Evolutionary conservation across 2,888 invertebrate genomes (phyloP).

Genomic region (Tetheella fluctuosa): DNA sequence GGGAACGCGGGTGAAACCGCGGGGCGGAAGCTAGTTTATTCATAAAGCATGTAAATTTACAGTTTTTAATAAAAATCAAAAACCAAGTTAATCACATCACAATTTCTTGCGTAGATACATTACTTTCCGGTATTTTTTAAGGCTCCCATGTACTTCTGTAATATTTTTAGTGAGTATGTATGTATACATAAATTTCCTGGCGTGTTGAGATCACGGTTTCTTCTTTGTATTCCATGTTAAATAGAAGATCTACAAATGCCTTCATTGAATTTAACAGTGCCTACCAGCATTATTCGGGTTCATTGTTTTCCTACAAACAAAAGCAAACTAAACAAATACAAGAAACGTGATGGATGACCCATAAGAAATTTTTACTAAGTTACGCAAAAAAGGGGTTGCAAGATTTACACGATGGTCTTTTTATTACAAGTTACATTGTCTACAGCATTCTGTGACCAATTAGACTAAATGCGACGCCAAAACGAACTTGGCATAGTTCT

Average conservation of each 20-base stretch:
- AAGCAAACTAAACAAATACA: conserved; percentile 16
- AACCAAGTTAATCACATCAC: not conserved
- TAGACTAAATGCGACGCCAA: conserved; percentile 38
- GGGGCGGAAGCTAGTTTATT: no score
- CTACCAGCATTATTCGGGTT: not conserved
- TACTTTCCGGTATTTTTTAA: not conserved
- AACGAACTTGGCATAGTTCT: conserved; percentile 27
- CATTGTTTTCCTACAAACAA: conserved; percentile 5
- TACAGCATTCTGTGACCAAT: conserved; percentile 40
- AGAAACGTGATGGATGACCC: conserved; percentile 29
- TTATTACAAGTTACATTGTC: conserved; percentile 31
- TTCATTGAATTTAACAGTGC: not conserved
- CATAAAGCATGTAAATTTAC: no score
- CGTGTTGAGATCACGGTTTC: not conserved
- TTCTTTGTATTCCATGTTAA: not conserved
- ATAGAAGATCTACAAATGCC: not conserved
- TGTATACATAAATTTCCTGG: no score
- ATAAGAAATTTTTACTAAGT: conserved; percentile 34
- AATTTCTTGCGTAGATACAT: not conserved
- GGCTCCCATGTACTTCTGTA: not conserved
- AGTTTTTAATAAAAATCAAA: no score
- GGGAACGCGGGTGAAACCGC: no score
- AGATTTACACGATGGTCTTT: conserved; percentile 31
- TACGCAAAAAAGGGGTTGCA: conserved; percentile 41
- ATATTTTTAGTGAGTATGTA: no score